phyloP scores from a whole-genome alignment of 1,140 invertebrate genomes.

The Drosophila bocki region DNA sequence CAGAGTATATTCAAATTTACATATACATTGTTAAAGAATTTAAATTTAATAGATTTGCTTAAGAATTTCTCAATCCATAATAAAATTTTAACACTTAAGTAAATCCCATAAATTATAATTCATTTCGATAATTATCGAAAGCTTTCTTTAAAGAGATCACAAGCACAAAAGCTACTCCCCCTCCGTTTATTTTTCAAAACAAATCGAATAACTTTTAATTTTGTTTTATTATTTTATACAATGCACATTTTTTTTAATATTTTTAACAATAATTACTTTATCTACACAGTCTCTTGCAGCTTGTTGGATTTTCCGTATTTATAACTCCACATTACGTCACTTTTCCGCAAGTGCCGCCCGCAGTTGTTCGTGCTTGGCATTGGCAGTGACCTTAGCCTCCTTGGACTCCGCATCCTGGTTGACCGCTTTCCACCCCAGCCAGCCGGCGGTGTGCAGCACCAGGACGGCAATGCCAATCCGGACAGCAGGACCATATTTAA shows the following conservation, averaged over 20 bases:
- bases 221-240: neutral
- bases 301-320: neutral
- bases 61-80: too few relatives aligned
- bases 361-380: conserved; percentile 48
- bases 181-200: neutral
- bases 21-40: too few relatives aligned
- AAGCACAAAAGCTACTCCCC: neutral
- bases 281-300: conserved; percentile 3
- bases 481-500: conserved; percentile 49
- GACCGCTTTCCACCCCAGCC: conserved; percentile 63
- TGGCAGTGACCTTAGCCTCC: conserved; percentile 11
- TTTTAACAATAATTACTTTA: neutral
- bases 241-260: neutral
- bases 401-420: conserved; percentile 35
- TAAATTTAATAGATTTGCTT: too few relatives aligned
- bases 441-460: conserved; percentile 58
- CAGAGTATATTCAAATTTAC: too few relatives aligned
- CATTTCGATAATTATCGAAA: neutral
- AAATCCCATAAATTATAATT: too few relatives aligned
- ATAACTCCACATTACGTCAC: conserved; percentile 12
- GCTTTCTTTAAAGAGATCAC: neutral
- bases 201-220: neutral
- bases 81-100: too few relatives aligned
- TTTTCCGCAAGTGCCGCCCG: conserved; percentile 44
- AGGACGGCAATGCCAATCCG: conserved; percentile 66